Percentiles rank a stretch among this genome's conserved stretches.
phyloP scores from a whole-genome alignment of 1,140 invertebrate genomes.

The Apis dorsata region DNA sequence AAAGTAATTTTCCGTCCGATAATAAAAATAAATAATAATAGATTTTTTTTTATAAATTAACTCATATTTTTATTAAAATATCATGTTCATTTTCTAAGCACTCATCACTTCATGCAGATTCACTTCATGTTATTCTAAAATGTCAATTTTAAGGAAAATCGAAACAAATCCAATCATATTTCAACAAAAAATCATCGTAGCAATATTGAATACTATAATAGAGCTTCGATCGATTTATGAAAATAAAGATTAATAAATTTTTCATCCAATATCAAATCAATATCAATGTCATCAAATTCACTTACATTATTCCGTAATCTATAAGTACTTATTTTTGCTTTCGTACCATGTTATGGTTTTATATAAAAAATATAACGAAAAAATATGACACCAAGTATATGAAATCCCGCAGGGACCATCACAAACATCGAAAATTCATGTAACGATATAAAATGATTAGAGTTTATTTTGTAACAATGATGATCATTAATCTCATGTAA shows the following conservation, averaged over 20 bases:
- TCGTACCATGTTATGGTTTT: constrained; percentile 49
- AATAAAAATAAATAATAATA: neutral
- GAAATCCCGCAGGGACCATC: constrained; percentile 73
- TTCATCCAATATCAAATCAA: neutral
- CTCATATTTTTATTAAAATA: neutral
- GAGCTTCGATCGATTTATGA: constrained; percentile 11
- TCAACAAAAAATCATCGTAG: neutral
- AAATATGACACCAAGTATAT: constrained; percentile 44
- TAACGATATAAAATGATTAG: constrained; percentile 44
- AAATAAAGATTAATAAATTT: neutral
- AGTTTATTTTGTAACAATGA: constrained; percentile 47
- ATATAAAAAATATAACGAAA: constrained; percentile 47
- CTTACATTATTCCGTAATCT: neutral
- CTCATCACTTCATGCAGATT: constrained; percentile 20
- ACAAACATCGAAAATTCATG: constrained; percentile 54
- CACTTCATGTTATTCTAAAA: constrained; percentile 24
- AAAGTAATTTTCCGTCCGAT: constrained; percentile 43
- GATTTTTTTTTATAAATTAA: constrained; percentile 2
- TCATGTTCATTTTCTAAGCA: constrained; percentile 34
- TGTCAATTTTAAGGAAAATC: constrained; percentile 39
- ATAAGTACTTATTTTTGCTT: constrained; percentile 17
- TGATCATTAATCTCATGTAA: constrained; percentile 43
- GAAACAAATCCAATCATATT: constrained; percentile 8
- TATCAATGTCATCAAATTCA: neutral
- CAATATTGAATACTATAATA: constrained; percentile 8